Conservation (phyloP, 1,140 invertebrate species). For the Euschistus heros region DNA sequence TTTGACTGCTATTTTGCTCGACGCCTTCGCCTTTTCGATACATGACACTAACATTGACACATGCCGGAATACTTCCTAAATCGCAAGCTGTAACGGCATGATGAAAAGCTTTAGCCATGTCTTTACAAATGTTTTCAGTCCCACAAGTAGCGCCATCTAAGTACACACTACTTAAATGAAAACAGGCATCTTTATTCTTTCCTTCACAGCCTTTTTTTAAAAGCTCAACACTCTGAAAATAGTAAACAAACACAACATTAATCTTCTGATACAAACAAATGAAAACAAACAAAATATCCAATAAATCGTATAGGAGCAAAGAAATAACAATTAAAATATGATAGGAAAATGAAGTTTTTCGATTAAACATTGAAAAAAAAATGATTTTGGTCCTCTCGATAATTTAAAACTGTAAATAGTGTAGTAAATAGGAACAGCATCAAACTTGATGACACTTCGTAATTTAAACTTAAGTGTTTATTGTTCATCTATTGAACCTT, state of each 20-base stretch:
- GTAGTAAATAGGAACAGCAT: too few relatives aligned
- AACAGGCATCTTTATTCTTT: conserved; percentile 61
- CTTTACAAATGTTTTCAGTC: conserved; percentile 45
- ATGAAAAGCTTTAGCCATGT: conserved; percentile 64
- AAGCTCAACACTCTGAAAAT: conserved; percentile 47
- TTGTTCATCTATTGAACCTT: too few relatives aligned
- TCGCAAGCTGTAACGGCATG: conserved; percentile 67
- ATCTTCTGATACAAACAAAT: background rate
- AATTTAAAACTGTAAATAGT: too few relatives aligned
- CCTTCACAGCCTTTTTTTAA: conserved; percentile 66
- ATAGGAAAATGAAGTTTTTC: too few relatives aligned
- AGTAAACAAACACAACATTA: background rate
- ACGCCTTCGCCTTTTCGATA: conserved; percentile 52
- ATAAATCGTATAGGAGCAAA: too few relatives aligned
- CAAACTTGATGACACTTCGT: too few relatives aligned
- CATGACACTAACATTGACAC: conserved; percentile 77
- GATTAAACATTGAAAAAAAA: too few relatives aligned
- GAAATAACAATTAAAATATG: too few relatives aligned
- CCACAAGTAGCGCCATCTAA: conserved; percentile 54
- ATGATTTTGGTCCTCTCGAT: too few relatives aligned
- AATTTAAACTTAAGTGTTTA: too few relatives aligned
- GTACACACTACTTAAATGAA: conserved; percentile 65
- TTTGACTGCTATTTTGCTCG: conserved; percentile 54
- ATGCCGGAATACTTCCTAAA: conserved; percentile 59
- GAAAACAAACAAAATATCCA: too few relatives aligned